Evolutionary conservation across 1,140 invertebrate species (phyloP), one percentile per base, ranked within the genome.

Genomic region (Bombyx mandarina): DNA sequence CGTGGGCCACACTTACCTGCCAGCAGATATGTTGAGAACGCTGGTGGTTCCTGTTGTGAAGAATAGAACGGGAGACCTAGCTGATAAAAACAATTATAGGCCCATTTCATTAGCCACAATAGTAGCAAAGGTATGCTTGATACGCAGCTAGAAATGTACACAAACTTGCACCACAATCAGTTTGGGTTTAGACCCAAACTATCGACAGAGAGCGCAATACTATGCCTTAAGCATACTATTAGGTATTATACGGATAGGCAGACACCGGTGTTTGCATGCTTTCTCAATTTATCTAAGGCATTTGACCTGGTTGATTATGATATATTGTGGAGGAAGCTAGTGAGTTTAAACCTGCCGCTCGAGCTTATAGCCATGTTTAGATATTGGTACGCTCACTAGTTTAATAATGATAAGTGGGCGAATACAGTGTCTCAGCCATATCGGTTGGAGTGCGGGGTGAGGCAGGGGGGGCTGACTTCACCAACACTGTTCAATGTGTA

Each of bases 61-160:
- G 9, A 42, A 52, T n/a, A 52, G 43, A 35, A 42, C 22, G 10
- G 35, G 51, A 2, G 51, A 52, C n/a, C 42, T 43, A 43, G n/a
- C 6, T 35, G 51, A 35, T 7, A 48, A 0, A 5, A 48, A 12
- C 7, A 57, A 61, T 43, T 61, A 61, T 46, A 57, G 51, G 47
- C 60, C 55, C 3, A 61, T 61, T 12, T 61, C 60, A 10, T 46
- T 61, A n/a, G 55, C 55, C 8, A 61, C 55, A 18, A 10, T 61
- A 6, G 43, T 56, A n/a, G 60, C 60, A 45, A 61, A 57, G 26
- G 60, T 61, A 4, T 61, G 50, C 44, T 61, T 57, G 60, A 57
- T 52, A 57, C 43, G 12, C 54, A 53, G 12, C 18, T 61, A 35
- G 55, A 56, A 42, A 44, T 42, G 18, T 42, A 57, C 43, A 57